Evolutionary conservation across 2,888 invertebrate species (phyloP), one percentile per base, ranked within the genome.

Genomic region (Megaustenia siamemsis): DNA sequence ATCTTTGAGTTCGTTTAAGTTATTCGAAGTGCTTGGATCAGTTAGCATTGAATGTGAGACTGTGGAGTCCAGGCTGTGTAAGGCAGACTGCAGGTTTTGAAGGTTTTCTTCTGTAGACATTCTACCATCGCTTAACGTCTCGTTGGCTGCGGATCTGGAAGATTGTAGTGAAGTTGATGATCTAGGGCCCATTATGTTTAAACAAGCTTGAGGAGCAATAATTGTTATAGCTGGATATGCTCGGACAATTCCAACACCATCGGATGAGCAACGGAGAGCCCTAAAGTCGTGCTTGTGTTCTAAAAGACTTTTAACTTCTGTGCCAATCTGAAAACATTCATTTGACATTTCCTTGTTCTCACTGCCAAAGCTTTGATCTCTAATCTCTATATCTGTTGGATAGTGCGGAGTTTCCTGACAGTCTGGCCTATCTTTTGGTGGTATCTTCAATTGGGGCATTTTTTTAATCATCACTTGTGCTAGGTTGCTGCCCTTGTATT

Each of bases 161-260:
- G 32, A 24, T 4, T 45, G 32, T 15, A 18, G 18, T 6, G 60
- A 63, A 60, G 5, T 0, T 21, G 40, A 38, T 10, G 56, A 15
- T 35, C 21, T 68, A 35, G 56, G 32, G 1, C 69, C 35, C 28
- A 68, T 24, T 49, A 80, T 80, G 32, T 80, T 80, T 38, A 80
- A 40, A 53, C 80, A 80, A 0, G 80, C 80, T 28, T 80, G 68
- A 8, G 80, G 80, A 12, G 80, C 80, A 32, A 69, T 38, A 0
- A 80, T 80, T n/a, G 80, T 69, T 49, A 80, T 80, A 3, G 68
- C 69, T 53, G 80, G 69, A 28, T 24, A 69, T 24, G 68, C 0
- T 21, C 32, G 68, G 5, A 38, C 10, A 5, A 45, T 12, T 45
- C 53, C 45, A 32, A 66, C 18, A 32, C 45, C 4, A 40, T 77